Evolutionary conservation across 2,113 vertebrate genomes (phyloP), one percentile per base, ranked within the genome.

Genomic region (Saguinus midas): DNA sequence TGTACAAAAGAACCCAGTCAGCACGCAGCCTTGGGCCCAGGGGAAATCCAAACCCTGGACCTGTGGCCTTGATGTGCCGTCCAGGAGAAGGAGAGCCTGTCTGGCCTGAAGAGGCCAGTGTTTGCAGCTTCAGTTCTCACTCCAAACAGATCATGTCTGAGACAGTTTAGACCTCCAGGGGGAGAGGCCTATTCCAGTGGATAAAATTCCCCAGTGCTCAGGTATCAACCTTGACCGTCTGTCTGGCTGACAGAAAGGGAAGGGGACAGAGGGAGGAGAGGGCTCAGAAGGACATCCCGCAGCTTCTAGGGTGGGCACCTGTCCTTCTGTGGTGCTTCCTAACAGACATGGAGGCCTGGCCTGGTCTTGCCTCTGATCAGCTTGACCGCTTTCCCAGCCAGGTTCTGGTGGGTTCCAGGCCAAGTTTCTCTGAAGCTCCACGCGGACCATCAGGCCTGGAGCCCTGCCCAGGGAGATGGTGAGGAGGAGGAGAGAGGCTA

Each of bases 71-170:
- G 75, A 14, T 96, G 96, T 50, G 58, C 91, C 91, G 72, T 94
- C 92, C 88, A 55, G 95, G 96, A 98, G 97, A 98, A 98, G 97
- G 96, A 27, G 61, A 95, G 96, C 90, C 93, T 98, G 97, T 98
- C 87, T 92, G 90, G 98, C 97, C 96, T 96, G 95, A 91, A 89
- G 87, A 32, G 95, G 80, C 98, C 91, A 82, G 73, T 64, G 93
- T 96, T 23, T 43, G 79, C 32, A 43, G 91, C 25, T 57, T 89
- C 25, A 11, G n/a, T 76, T 64, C 86, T 72, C 57, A 50, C 70
- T 5, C 43, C 12, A 1, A 61, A 87, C 82, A 66, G 23, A 52
- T 35, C 94, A n/a, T 17, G 58, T 96, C 35, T 76, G 95, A 75
- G 95, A 50, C 0, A 29, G 37, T 29, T 43, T 5, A 12, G 75